These are phyloP conservation scores for Hirundo rustica DNA, from an alignment of 2,797 vertebrate species.

Conservation along the genomic window DNA sequence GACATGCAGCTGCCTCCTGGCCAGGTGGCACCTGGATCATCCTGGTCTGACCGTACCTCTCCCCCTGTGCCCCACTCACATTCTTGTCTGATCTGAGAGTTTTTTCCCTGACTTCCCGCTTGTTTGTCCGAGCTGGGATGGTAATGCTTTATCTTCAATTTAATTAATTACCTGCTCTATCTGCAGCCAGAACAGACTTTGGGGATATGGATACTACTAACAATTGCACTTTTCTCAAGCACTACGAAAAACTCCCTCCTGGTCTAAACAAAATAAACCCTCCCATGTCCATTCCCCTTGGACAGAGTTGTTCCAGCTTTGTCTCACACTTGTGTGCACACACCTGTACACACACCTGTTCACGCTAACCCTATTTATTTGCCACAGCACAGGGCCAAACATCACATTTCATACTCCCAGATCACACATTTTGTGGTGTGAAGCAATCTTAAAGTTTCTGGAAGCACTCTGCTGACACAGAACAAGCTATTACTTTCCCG, in stretches of 20 bases:
- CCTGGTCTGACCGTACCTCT: not conserved
- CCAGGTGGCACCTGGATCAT: conserved; percentile 35
- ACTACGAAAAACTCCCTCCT: conserved; percentile 54
- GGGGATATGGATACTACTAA: conserved; percentile 51
- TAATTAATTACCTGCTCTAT: conserved; percentile 19
- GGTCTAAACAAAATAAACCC: conserved; percentile 49
- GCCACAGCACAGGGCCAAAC: conserved; percentile 34
- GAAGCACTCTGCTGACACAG: conserved; percentile 70
- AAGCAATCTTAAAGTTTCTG: conserved; percentile 73
- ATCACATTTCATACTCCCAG: conserved; percentile 43
- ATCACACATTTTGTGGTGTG: conserved; percentile 44
- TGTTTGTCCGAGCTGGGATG: not conserved
- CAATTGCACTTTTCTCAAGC: conserved; percentile 67
- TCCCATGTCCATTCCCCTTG: not conserved
- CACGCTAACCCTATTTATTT: conserved; percentile 58
- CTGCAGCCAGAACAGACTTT: conserved; percentile 41
- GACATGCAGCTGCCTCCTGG: conserved; percentile 60
- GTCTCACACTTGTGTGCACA: not conserved
- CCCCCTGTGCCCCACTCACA: not conserved
- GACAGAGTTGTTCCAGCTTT: not conserved
- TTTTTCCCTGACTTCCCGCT: not conserved
- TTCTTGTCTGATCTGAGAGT: not conserved
- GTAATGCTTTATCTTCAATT: not conserved
- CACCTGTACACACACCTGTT: conserved; percentile 65
- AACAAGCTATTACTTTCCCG: conserved; percentile 77